Conservation (phyloP, 1,140 invertebrate species). For the Drosophila mayri region DNA sequence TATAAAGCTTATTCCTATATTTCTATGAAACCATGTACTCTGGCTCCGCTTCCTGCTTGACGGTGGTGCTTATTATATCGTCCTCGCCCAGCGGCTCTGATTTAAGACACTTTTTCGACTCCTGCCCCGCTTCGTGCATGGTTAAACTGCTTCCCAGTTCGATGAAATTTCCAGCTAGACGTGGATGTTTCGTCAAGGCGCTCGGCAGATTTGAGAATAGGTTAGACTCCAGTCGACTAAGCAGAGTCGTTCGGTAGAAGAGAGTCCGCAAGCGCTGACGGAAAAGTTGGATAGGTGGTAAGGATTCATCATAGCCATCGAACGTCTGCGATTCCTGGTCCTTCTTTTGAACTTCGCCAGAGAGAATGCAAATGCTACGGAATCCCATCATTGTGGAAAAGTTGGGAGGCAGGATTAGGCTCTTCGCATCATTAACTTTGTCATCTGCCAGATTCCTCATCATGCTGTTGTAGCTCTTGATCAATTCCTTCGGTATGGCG, state of each 20-base stretch:
- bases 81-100: constrained; percentile 32
- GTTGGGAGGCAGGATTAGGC: constrained; percentile 58
- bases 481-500: constrained; percentile 25
- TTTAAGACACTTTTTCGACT: constrained; percentile 13
- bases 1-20: constrained; percentile 27
- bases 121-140: background rate
- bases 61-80: constrained; percentile 1
- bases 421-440: background rate
- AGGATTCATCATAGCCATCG: constrained; percentile 36
- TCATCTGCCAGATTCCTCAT: constrained; percentile 15
- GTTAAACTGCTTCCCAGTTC: background rate
- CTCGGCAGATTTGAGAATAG: constrained; percentile 45
- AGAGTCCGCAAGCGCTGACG: constrained; percentile 63
- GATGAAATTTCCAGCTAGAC: constrained; percentile 12
- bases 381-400: constrained; percentile 76
- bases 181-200: constrained; percentile 12
- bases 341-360: constrained; percentile 31
- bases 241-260: constrained; percentile 66
- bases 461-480: constrained; percentile 35
- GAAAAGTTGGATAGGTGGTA: constrained; percentile 49
- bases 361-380: constrained; percentile 72
- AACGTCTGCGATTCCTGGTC: background rate
- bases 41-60: constrained; percentile 28
- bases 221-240: constrained; percentile 62
- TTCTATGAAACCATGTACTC: constrained; percentile 20